Evolutionary conservation across 2,888 invertebrate genomes (phyloP), one percentile per base, ranked within the genome.

Genomic region (Auanema sp.): DNA sequence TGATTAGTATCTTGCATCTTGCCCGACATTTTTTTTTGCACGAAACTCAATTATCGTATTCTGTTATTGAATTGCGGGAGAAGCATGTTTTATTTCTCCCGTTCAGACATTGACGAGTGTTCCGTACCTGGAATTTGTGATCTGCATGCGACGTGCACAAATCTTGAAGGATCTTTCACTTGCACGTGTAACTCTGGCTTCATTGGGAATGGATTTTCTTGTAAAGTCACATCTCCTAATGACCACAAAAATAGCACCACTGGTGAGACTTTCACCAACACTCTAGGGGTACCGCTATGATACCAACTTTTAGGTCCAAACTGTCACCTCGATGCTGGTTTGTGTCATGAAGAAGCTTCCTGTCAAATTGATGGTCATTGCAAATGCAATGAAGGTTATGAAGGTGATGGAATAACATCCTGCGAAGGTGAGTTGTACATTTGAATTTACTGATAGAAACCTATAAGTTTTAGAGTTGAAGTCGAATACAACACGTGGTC

Each of bases 111-210:
- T 42, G 77, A 79, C 64, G 83, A 83, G 64, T 83, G 83, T 65
- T 73, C 75, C 12, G 75, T 79, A 50, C 71, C 69, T 16, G 68
- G 71, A 43, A 69, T 79, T 47, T 82, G 82, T 55, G 69, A 71
- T 23, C 62, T 58, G 8, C 66, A 79, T 49, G 76, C 83, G 8
- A 54, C 52, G 8, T 94, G 93, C 84, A 89, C 89, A 71, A 93
- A 92, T 84, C 88, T 89, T 0, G 64, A 75, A 40, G 83, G 83
- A 23, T 88, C 91, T 74, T 92, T 89, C 79, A 90, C 89, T 81
- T 93, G 93, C 83, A 58, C 58, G 24, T 82, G 82, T 59, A 65
- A 70, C 11, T 61, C 58, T 18, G 79, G 79, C 16, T 80, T 67
- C 64, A 60, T 58, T 10, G 78, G 75, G 2, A 71, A 79, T 41